phyloP scores from a whole-genome alignment of 2,113 vertebrate genomes.

The Taurulus bubalis region DNA sequence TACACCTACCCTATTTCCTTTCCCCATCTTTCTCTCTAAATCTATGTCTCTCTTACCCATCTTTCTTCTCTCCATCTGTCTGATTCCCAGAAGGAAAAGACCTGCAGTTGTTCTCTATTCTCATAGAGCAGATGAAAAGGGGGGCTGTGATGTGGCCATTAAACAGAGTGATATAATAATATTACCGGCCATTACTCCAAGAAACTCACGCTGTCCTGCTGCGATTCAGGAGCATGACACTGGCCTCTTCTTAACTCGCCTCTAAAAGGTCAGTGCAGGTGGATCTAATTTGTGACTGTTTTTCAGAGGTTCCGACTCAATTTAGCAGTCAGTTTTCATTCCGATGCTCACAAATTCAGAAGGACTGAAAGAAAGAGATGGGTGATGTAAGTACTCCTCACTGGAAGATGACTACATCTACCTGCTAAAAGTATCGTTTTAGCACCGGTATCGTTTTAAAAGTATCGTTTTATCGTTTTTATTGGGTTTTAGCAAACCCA shows the following conservation, averaged over 20 bases:
- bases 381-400: not conserved
- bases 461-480: too few relatives aligned
- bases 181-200: constrained; percentile 59
- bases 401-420: not conserved
- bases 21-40: not conserved
- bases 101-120: constrained; percentile 16
- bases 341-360: not conserved
- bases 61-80: not conserved
- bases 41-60: not conserved
- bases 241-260: constrained; percentile 53
- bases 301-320: constrained; percentile 34
- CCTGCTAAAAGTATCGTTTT: too few relatives aligned
- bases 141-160: constrained; percentile 45
- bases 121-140: constrained; percentile 14
- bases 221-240: constrained; percentile 31
- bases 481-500: too few relatives aligned
- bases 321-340: constrained; percentile 39
- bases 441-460: too few relatives aligned
- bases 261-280: constrained; percentile 54
- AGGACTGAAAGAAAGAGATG: not conserved
- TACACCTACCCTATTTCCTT: not conserved
- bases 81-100: not conserved
- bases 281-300: constrained; percentile 24
- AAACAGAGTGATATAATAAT: constrained; percentile 57
- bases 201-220: constrained; percentile 45